Base-by-base conservation (phyloP, 2,113 vertebrate genomes). In the Onychostruthus taczanowskii region DNA sequence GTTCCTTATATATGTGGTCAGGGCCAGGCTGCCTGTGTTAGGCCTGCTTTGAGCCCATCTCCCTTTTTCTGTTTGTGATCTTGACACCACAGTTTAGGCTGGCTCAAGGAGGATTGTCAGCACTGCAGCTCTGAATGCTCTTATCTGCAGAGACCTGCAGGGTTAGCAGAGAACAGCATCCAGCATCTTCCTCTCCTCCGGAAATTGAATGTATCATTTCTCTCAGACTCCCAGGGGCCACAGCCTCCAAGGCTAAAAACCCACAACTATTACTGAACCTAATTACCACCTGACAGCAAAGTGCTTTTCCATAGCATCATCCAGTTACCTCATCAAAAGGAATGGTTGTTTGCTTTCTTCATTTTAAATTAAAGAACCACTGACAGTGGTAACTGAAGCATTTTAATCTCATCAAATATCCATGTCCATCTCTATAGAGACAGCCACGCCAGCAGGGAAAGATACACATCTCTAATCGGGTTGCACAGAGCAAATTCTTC, bases 401-500 rank as follows among this genome's bases (percentile, higher is more conserved):
- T 94, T 97, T 94, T 96, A 96, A 97, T 97, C 93, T 96, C 92
- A 94, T 96, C 92, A 96, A 92, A 92, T 96, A 94, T 96, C 96
- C 94, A 93, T 92, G 90, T 94, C 92, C 93, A 96, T 96, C 88
- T 96, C 93, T 96, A 93, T 92, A 96, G 93, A 95, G 94, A 96
- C 90, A 96, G 95, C 86, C 86, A 84, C 2, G 3, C 92, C 86
- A 93, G 92, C 90, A 94, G 80, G 73, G 69, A 68, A 84, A 90
- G 90, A 96, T 91, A 89, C 76, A 79, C 73, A 86, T 90, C 95
- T 95, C 53, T 73, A 92, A 94, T 84, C 14, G 0, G 49, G 76
- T 58, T 69, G 88, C 80, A 90, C 44, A 46, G 85, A 75, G 80
- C 44, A 88, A 47, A 46, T 95, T 89, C 90, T 72, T 75, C 69